These are phyloP conservation scores for Andinoacara biseriatus DNA, from an alignment of 2,113 vertebrate species.

Conservation along the genomic window DNA sequence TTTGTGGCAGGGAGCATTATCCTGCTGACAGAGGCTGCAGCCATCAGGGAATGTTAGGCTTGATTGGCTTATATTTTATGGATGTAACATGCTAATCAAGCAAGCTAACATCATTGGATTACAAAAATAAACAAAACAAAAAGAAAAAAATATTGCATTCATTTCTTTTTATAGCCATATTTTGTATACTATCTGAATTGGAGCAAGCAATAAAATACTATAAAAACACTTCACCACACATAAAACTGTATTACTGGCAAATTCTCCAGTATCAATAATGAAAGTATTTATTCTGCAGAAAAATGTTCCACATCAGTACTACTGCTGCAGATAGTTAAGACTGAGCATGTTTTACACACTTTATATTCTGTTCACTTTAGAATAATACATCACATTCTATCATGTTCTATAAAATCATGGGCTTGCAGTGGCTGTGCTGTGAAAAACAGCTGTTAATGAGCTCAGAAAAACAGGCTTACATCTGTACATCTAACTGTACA, in stretches of 20 bases:
- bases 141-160: neutral
- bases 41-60: too few relatives aligned
- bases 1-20: too few relatives aligned
- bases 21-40: too few relatives aligned
- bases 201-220: neutral
- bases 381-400: neutral
- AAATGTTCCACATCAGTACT: neutral
- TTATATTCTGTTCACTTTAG: neutral
- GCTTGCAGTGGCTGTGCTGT: neutral
- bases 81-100: neutral
- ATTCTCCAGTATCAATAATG: neutral
- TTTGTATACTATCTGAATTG: neutral
- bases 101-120: neutral
- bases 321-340: neutral
- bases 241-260: neutral
- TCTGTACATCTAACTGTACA: too few relatives aligned
- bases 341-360: neutral
- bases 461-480: neutral
- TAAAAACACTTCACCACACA: neutral
- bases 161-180: neutral
- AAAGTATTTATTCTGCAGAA: neutral
- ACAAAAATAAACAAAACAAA: fast-evolving
- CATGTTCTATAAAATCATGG: neutral
- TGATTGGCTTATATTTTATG: neutral
- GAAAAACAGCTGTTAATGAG: neutral